These are phyloP conservation scores for Congeria kusceri DNA, from an alignment of 2,888 invertebrate genomes.

Conservation along the genomic window DNA sequence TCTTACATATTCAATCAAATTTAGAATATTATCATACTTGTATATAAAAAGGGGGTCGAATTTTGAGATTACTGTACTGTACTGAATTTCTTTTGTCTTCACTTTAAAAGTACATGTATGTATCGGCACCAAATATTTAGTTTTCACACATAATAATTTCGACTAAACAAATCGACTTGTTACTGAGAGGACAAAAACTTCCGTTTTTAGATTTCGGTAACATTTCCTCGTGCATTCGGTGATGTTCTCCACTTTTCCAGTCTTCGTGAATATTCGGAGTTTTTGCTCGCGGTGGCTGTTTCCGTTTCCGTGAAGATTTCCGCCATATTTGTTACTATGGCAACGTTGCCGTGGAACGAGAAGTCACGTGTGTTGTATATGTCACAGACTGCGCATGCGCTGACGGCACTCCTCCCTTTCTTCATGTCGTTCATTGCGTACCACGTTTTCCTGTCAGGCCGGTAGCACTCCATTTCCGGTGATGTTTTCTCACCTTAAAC, in stretches of 20 bases:
- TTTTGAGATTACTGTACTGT: too few relatives aligned
- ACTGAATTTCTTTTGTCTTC: too few relatives aligned
- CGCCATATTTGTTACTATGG: background rate
- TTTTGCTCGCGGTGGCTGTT: conserved; percentile 11
- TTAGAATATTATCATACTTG: too few relatives aligned
- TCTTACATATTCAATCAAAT: too few relatives aligned
- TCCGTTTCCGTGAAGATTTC: conserved; percentile 2
- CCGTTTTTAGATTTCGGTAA: background rate
- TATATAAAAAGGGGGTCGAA: too few relatives aligned
- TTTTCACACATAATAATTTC: too few relatives aligned
- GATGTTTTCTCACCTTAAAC: conserved; percentile 80
- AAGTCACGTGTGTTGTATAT: conserved; percentile 77
- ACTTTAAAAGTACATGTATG: too few relatives aligned
- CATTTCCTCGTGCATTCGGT: conserved; percentile 7
- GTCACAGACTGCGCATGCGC: conserved; percentile 78
- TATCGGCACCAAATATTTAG: too few relatives aligned
- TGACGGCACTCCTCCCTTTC: conserved; percentile 82
- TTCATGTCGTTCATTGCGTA: conserved; percentile 72
- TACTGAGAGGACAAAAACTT: too few relatives aligned
- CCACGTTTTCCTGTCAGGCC: conserved; percentile 77
- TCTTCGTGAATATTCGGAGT: conserved; percentile 8
- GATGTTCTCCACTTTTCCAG: conserved; percentile 20
- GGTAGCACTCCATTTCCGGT: conserved; percentile 79
- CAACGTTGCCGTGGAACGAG: conserved; percentile 78
- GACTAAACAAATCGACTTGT: too few relatives aligned